Conservation (phyloP, 2,888 invertebrate genomes). For the Limnephilus auricula region DNA sequence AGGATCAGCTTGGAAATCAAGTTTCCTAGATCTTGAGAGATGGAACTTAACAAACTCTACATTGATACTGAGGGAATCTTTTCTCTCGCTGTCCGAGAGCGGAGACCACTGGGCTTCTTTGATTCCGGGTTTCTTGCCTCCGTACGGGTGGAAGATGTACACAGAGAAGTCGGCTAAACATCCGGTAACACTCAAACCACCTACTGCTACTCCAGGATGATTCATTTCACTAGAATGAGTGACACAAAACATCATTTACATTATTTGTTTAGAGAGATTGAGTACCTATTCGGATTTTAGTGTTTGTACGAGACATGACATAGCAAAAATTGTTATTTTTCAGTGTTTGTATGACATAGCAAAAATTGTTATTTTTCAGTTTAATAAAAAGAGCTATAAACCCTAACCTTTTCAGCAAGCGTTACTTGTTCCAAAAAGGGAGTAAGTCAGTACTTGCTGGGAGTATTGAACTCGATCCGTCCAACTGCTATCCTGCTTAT, state of each 20-base stretch:
- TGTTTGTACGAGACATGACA: too few species aligned
- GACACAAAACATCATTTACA: background rate
- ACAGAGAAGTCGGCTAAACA: conserved; percentile 98
- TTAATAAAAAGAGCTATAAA: too few species aligned
- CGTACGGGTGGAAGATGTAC: conserved; percentile 99
- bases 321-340: too few species aligned
- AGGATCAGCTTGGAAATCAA: conserved; percentile 85
- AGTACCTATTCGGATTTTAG: too few species aligned
- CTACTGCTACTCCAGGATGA: conserved; percentile 83
- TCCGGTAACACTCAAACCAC: conserved; percentile 95
- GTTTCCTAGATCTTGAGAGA: conserved; percentile 92
- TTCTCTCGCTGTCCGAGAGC: conserved; percentile 91
- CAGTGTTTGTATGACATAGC: too few species aligned
- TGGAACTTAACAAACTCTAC: conserved; percentile 98
- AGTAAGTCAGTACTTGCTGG: too few species aligned
- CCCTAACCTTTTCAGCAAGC: too few species aligned
- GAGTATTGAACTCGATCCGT: too few species aligned
- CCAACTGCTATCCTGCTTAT: background rate
- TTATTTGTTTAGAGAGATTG: background rate
- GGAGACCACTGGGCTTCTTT: conserved; percentile 93
- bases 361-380: too few species aligned
- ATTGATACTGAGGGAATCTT: conserved; percentile 96
- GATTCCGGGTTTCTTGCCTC: conserved; percentile 89
- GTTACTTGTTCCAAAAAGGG: too few species aligned
- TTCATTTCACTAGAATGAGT: conserved; percentile 77